These are phyloP conservation scores for Alectura lathami DNA, from an alignment of 2,113 vertebrate genomes.

Conservation along the genomic window DNA sequence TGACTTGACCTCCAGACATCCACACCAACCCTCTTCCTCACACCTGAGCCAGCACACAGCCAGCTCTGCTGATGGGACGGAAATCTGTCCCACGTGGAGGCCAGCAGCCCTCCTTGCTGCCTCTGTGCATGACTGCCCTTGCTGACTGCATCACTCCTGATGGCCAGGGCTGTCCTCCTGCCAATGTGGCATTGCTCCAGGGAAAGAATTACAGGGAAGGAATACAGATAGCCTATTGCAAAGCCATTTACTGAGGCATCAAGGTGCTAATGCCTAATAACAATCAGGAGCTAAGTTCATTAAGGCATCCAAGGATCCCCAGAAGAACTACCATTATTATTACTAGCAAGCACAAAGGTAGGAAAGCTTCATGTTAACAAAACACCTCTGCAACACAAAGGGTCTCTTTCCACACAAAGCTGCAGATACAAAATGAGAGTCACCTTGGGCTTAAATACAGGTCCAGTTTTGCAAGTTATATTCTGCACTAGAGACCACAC, in stretches of 20 bases:
- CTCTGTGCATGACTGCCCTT: neutral
- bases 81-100: neutral
- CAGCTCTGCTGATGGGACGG: neutral
- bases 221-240: neutral
- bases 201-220: neutral
- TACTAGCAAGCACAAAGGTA: neutral
- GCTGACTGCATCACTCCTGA: neutral
- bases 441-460: neutral
- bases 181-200: neutral
- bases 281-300: neutral
- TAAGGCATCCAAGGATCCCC: neutral
- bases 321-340: neutral
- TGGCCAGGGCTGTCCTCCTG: neutral
- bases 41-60: rapidly evolving
- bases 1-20: neutral
- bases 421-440: neutral
- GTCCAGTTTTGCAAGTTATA: neutral
- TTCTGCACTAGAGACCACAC: neutral
- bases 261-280: neutral
- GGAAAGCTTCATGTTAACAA: neutral
- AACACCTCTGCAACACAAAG: neutral
- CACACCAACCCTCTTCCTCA: neutral
- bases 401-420: neutral
- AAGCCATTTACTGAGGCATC: neutral
- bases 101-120: neutral